Evolutionary conservation across 2,113 vertebrate species (phyloP), one percentile per base, ranked within the genome.

Genomic region (Pseudorhombus dupliciocellatus): DNA sequence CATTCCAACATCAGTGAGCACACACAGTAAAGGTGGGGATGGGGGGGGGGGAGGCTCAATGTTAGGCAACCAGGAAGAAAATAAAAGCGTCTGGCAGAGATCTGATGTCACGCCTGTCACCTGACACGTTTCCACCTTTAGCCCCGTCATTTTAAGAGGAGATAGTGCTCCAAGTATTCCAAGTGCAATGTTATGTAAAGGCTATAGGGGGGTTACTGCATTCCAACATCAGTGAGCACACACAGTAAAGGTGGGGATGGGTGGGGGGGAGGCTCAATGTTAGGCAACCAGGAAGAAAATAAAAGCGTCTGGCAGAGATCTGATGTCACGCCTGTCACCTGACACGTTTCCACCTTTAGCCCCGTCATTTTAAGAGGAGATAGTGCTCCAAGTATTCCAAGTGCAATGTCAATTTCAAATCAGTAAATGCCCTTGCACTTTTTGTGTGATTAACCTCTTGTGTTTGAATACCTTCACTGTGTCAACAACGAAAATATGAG

Each of bases 241-340:
- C n/a, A n/a, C n/a, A n/a, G n/a, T n/a, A n/a, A n/a, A n/a, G n/a
- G n/a, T n/a, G n/a, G n/a, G n/a, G n/a, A n/a, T n/a, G n/a, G n/a
- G n/a, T n/a, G n/a, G n/a, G n/a, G n/a, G n/a, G n/a, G 66, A 34
- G 55, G 70, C 44, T 34, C 18, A 76, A 73, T 66, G 28, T 75
- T 75, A 42, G 62, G 14, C 46, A 55, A 52, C 18, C 21, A 37
- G 20, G 30, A 31, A 48, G 59, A 64, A 63, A 79, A 76, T 30
- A 61, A 70, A 63, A 40, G 40, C 24, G 14, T 1, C 24, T 1
- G 20, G 25, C 7, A 42, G n/a, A 54, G 53, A 69, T 44, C 21
- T 26, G 20, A 34, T 21, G n/a, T 71, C 64, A 80, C 21, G 48
- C 34, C 34, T 37, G 34, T 37, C 34, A 46, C 52, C 34, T 70